Percentiles rank a stretch among this genome's conserved stretches.
phyloP scores from a whole-genome alignment of 2,888 invertebrate genomes.

The Mactromeris polynyma region DNA sequence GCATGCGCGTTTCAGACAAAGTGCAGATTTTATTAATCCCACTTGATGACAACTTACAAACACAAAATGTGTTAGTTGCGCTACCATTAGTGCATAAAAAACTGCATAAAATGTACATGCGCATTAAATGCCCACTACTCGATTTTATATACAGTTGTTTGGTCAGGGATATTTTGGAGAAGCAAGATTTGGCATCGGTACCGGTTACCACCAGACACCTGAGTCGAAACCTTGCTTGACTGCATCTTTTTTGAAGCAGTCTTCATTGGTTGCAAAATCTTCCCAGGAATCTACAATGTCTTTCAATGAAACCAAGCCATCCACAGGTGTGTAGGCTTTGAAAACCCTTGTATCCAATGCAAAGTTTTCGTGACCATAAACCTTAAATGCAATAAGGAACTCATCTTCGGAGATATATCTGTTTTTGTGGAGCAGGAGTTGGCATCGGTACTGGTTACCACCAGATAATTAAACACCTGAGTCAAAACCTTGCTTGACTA shows the following conservation, averaged over 20 bases:
- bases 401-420: conserved; percentile 74
- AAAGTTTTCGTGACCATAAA: conserved; percentile 75
- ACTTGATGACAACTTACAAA: too few species aligned
- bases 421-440: background rate
- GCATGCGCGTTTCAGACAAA: background rate
- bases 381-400: conserved; percentile 74
- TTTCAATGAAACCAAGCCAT: conserved; percentile 70
- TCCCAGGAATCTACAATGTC: conserved; percentile 73
- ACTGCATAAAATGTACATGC: background rate
- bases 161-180: background rate
- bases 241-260: conserved; percentile 55
- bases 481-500: conserved; percentile 72
- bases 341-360: conserved; percentile 70
- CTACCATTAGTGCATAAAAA: background rate
- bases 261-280: conserved; percentile 53
- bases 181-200: background rate
- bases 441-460: background rate
- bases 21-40: background rate
- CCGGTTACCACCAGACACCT: conserved; percentile 34
- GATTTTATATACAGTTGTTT: background rate
- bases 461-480: conserved; percentile 46
- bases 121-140: background rate
- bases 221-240: conserved; percentile 71
- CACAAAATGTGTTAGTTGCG: background rate
- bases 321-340: conserved; percentile 58